Evolutionary conservation across 2,797 vertebrate species (phyloP).

Genomic region (Pelodytes ibericus): DNA sequence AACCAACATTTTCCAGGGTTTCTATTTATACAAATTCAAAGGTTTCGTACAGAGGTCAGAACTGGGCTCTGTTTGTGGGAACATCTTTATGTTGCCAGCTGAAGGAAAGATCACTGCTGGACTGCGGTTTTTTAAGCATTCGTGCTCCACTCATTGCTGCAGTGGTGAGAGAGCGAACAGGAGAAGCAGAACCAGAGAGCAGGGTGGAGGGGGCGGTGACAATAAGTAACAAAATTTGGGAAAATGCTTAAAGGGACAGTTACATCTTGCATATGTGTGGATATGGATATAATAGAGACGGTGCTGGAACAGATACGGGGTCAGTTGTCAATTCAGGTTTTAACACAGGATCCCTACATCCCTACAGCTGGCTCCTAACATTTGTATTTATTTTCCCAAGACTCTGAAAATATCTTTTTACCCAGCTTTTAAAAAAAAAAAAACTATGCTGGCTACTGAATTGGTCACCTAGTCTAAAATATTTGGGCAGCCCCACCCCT

Average conservation of each 20-base stretch:
- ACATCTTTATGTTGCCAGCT: constrained; percentile 72
- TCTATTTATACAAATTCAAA: constrained; percentile 80
- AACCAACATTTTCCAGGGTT: constrained; percentile 78
- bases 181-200: constrained; percentile 6
- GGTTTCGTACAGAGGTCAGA: constrained; percentile 77
- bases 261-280: no score
- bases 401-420: no score
- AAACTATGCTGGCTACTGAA: no score
- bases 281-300: no score
- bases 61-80: constrained; percentile 79
- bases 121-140: constrained; percentile 72
- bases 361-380: no score
- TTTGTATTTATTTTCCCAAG: no score
- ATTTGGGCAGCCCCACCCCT: no score
- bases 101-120: constrained; percentile 69
- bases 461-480: no score
- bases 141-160: constrained; percentile 77
- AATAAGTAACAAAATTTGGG: background rate
- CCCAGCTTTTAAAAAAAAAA: no score
- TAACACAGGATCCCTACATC: no score
- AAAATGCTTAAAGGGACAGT: constrained; percentile 1
- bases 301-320: no score
- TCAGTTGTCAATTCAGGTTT: no score
- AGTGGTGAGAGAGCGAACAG: constrained; percentile 59
- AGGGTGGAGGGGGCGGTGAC: background rate